Conservation (phyloP, 1,140 invertebrate genomes). For the Papilio xuthus region DNA sequence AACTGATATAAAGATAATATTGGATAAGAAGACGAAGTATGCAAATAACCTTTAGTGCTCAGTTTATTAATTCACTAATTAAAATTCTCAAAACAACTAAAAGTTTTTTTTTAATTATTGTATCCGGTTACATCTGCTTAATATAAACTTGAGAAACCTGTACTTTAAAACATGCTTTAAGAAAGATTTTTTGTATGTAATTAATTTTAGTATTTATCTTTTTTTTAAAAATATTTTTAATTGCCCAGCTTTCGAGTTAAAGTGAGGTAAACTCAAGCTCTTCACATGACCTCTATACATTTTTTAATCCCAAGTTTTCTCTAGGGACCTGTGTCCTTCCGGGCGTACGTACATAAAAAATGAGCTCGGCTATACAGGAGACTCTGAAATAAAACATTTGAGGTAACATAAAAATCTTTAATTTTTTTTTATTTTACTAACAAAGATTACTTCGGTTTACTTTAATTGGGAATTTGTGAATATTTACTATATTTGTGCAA, state of each 20-base stretch:
- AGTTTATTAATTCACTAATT: not conserved
- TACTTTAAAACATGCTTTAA: not conserved
- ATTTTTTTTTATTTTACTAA: no score
- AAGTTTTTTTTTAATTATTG: not conserved
- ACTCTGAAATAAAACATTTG: not conserved
- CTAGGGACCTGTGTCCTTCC: not conserved
- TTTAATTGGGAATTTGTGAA: no score
- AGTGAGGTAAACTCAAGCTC: not conserved
- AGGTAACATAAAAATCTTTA: no score
- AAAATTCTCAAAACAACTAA: not conserved
- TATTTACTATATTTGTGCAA: no score
- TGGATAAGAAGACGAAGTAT: not conserved
- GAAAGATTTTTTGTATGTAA: not conserved
- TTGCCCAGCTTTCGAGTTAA: not conserved
- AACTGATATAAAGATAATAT: not conserved
- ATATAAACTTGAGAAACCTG: not conserved
- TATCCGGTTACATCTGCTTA: not conserved
- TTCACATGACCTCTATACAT: constrained; percentile 8
- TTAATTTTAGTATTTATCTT: not conserved
- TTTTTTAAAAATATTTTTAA: not conserved
- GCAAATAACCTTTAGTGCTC: not conserved
- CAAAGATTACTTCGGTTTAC: no score
- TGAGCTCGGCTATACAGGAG: not conserved
- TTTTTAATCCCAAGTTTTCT: constrained; percentile 13
- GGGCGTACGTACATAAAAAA: not conserved